These are phyloP conservation scores for Spinus olivaceus DNA, from an alignment of 2,797 vertebrate species.

Conservation along the genomic window DNA sequence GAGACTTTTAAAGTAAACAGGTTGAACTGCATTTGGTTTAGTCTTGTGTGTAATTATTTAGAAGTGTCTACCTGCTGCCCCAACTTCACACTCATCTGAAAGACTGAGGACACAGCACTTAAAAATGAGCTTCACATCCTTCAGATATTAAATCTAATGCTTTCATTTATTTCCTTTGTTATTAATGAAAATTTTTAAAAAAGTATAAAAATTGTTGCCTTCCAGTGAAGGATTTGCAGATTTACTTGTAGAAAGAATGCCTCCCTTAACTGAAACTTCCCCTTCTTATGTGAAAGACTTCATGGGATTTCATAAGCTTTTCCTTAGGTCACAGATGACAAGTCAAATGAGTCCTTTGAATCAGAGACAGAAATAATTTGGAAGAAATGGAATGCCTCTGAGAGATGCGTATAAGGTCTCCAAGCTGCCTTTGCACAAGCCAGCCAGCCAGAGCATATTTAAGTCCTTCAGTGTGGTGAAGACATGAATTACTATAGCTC, in stretches of 20 bases:
- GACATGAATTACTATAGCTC: background rate
- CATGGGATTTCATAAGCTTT: background rate
- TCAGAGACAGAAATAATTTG: background rate
- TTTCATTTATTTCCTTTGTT: background rate
- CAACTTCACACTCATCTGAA: background rate
- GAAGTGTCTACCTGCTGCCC: background rate
- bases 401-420: background rate
- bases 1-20: background rate
- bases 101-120: background rate
- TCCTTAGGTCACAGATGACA: background rate
- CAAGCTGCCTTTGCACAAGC: background rate
- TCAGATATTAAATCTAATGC: background rate
- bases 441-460: background rate
- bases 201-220: background rate
- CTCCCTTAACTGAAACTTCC: background rate
- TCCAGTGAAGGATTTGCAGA: background rate
- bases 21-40: slow-evolving; percentile 3
- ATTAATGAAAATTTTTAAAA: background rate
- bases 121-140: background rate
- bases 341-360: background rate
- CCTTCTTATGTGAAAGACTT: background rate
- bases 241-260: background rate
- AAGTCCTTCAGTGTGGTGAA: background rate
- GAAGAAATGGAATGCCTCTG: background rate
- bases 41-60: background rate